Evolutionary conservation across 2,888 invertebrate genomes (phyloP), one percentile per base, ranked within the genome.

Genomic region (Eulithis testata): DNA sequence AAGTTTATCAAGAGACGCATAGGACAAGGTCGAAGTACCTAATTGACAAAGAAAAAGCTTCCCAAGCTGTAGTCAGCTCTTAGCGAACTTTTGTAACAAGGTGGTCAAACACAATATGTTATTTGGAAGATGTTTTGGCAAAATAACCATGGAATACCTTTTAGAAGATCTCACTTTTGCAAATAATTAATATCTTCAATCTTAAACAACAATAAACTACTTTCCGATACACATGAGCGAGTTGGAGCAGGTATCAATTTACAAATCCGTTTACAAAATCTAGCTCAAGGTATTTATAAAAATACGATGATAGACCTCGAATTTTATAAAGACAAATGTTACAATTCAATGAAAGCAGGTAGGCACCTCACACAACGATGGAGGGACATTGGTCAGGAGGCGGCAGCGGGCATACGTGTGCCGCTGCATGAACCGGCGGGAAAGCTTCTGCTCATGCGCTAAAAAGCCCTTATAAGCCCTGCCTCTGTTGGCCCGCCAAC

Each of bases 361-460:
- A 58, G 43, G 50, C 37, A 53, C 50, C 43, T 52, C 21, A 57
- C 45, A 56, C 52, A 54, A 43, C 64, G 66, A 55, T 59, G 62
- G 62, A 61, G 57, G 63, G 65, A 50, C 61, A 61, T 54, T 56
- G 65, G 61, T 60, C 72, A 61, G 70, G 63, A 65, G 70, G 68
- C 59, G 58, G 68, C 60, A 56, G 50, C 74, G 75, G 71, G 73
- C 73, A 68, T 80, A 84, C 82, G 78, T 83, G 81, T 75, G 68
- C 65, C 69, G 62, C 62, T 82, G 81, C 85, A 85, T 76, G 80
- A 69, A 72, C 68, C 50, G 63, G 65, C 66, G 65, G 67, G 65
- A 66, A 61, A 49, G 12, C 51, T 40, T 73, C 68, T 71, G 80
- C 91, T 88, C 91, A 89, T 88, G 91, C 86, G 80, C 82, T 37